Base-by-base conservation (phyloP, 2,113 vertebrate species). In the Oreochromis aureus region DNA sequence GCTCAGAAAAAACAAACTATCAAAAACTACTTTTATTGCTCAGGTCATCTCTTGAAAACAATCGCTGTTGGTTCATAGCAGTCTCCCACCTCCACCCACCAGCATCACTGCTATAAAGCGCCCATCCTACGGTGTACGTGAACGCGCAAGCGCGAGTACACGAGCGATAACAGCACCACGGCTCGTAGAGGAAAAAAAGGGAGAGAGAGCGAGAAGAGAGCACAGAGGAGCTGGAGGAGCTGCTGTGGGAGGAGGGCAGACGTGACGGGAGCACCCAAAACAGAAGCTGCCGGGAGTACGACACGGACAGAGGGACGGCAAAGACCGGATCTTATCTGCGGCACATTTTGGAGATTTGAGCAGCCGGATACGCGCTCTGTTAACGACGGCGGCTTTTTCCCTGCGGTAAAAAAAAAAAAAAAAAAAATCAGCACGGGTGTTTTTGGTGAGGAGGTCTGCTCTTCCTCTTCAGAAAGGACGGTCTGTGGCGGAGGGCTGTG, bases 71-170 rank as follows among this genome's bases (percentile, higher is more conserved):
- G 80, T 36, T n/a, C 58, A 16, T 34, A 30, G 32, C 56, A 66
- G 56, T 80, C 80, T 55, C 66, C 82, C 86, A 18, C 12, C 22
- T 63, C 71, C 55, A 15, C 71, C 78, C 58, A 69, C 32, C n/a
- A 73, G 5, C 54, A 41, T 66, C 81, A 8, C 80, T 12, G 80
- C 27, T 19, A n/a, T 13, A n/a, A 56, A 84, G 89, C 86, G 84
- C 86, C 89, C 89, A 91, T 84, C 91, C 90, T 30, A 51, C 51
- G 36, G 46, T 34, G 24, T 2, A 19, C 89, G 92, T 91, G 90
- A 82, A 92, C 93, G 94, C 93, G 95, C 93, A 56, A 39, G 39
- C 8, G 90, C 93, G 84, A 76, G 79, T 89, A 55, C 90, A 73
- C 88, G 83, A 86, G 2, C 63, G 6, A 19, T 44, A 87, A 44